These are phyloP conservation scores for Rhamphomyia laevipes DNA, from an alignment of 2,888 invertebrate genomes.

Conservation along the genomic window DNA sequence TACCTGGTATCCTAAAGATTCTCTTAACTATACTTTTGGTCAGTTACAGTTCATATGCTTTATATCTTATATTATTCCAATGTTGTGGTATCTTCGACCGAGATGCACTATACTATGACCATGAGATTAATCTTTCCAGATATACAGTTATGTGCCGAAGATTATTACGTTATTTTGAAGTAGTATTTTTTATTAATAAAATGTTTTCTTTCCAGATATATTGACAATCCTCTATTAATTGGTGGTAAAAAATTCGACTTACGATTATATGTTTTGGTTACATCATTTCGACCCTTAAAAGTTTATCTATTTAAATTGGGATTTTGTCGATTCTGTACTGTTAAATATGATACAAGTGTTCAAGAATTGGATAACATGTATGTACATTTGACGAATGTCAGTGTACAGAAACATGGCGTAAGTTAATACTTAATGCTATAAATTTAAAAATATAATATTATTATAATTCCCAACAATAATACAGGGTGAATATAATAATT, in stretches of 20 bases:
- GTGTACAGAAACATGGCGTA: constrained; percentile 94
- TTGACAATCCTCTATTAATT: constrained; percentile 87
- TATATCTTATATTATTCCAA: no score
- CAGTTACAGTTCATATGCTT: no score
- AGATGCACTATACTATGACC: no score
- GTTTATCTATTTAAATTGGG: constrained; percentile 86
- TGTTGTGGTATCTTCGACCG: no score
- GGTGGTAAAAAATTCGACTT: constrained; percentile 95
- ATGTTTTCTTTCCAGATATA: constrained; percentile 59
- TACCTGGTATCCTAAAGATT: no score
- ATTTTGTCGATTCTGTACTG: constrained; percentile 92
- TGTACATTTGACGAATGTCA: constrained; percentile 91
- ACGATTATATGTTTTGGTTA: constrained; percentile 81
- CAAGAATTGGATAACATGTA: constrained; percentile 86
- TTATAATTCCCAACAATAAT: no score
- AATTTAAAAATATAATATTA: not conserved
- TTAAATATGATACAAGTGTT: constrained; percentile 84
- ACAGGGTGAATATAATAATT: constrained; percentile 82
- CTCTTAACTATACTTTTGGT: no score
- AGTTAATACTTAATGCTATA: constrained; percentile 23
- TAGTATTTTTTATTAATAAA: no score
- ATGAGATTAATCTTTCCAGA: no score
- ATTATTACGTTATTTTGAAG: no score
- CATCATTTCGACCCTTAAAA: constrained; percentile 85
- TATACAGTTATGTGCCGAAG: no score